Evolutionary conservation across 2,797 vertebrate genomes (phyloP).

Genomic region (Myripristis jacobus): DNA sequence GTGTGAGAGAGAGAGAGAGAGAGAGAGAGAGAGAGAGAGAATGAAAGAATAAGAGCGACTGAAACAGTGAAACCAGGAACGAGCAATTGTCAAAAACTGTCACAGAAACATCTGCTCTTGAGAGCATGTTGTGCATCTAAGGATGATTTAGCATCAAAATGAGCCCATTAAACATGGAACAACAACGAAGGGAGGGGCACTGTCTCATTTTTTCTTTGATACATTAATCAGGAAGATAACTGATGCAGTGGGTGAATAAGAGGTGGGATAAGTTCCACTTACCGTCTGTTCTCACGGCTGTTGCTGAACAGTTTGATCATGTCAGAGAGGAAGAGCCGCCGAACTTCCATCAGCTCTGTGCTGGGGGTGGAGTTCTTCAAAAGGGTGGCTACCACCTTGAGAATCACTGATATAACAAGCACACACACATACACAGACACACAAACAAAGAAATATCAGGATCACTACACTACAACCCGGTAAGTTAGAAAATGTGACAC

Average conservation of each 20-base stretch:
- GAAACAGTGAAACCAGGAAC: background rate
- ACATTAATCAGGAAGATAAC: conserved; percentile 63
- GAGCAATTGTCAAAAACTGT: conserved; percentile 25
- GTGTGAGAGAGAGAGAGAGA: background rate
- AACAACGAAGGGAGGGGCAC: conserved; percentile 35
- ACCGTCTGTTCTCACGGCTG: conserved; percentile 97
- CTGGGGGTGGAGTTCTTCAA: conserved; percentile 86
- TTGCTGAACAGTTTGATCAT: conserved; percentile 99
- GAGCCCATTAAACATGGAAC: conserved; percentile 47
- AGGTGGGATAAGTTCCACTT: conserved; percentile 56
- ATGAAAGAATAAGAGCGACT: too few relatives aligned
- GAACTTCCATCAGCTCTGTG: conserved; percentile 92
- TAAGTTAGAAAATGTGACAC: background rate
- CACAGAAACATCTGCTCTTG: conserved; percentile 62
- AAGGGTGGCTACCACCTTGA: conserved; percentile 92
- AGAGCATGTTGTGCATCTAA: conserved; percentile 50
- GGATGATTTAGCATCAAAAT: conserved; percentile 63
- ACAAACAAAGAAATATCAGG: background rate
- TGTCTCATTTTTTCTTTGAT: conserved; percentile 29
- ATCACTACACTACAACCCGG: background rate
- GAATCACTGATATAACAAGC: conserved; percentile 86
- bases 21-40: background rate
- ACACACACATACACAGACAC: conserved; percentile 19
- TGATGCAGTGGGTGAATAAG: conserved; percentile 41
- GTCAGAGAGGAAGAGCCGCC: conserved; percentile 93